These are phyloP conservation scores for Garra rufa DNA, from an alignment of 2,113 vertebrate species.

Conservation along the genomic window DNA sequence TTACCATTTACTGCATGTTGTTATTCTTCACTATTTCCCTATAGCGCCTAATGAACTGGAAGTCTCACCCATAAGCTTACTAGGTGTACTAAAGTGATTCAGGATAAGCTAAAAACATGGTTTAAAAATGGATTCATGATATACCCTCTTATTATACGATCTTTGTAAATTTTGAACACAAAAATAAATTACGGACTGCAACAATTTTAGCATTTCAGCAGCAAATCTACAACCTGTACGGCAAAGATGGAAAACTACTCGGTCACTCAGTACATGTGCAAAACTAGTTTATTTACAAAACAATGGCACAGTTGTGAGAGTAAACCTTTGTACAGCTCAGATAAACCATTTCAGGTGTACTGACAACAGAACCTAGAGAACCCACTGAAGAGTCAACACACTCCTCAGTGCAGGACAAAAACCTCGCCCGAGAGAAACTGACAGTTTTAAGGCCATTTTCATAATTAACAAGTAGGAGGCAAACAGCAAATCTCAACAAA, in stretches of 20 bases:
- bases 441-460: slow-evolving; percentile 91
- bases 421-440: slow-evolving; percentile 91
- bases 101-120: no score
- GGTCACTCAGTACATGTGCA: slow-evolving; percentile 83
- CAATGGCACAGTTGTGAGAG: slow-evolving; percentile 92
- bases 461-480: slow-evolving; percentile 25
- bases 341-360: slow-evolving; percentile 80
- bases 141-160: no score
- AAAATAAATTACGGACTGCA: no score
- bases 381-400: slow-evolving; percentile 77
- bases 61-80: no score
- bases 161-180: no score
- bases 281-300: slow-evolving; percentile 99
- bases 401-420: slow-evolving; percentile 85
- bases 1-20: no score
- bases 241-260: not conserved
- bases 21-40: no score
- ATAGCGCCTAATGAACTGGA: no score
- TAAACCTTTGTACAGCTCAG: slow-evolving; percentile 88
- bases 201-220: not conserved
- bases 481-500: slow-evolving; percentile 68
- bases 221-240: not conserved
- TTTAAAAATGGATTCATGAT: no score
- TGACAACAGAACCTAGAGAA: slow-evolving; percentile 77
- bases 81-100: no score